Conservation (phyloP, 2,888 invertebrate genomes). For the Eucriotettix oculatus region DNA sequence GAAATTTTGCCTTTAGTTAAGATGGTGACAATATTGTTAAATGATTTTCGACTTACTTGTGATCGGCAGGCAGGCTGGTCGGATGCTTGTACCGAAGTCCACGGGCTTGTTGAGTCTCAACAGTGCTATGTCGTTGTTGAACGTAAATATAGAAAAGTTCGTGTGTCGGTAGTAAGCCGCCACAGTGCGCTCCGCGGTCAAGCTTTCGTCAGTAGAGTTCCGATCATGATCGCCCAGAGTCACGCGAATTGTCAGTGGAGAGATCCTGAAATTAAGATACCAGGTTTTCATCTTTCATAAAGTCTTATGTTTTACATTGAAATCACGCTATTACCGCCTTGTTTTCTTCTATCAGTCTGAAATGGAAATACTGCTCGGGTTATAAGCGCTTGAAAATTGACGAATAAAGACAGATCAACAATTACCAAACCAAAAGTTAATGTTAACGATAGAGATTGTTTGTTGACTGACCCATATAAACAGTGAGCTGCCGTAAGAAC, state of each 20-base stretch:
- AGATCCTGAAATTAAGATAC: conserved; percentile 26
- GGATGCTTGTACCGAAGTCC: conserved; percentile 40
- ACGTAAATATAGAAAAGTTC: conserved; percentile 48
- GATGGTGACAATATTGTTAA: background rate
- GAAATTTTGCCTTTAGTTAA: background rate
- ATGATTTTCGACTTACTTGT: conserved; percentile 21
- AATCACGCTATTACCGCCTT: too few species aligned
- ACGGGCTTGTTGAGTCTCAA: conserved; percentile 47
- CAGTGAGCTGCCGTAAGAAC: too few species aligned
- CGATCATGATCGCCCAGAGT: conserved; percentile 41
- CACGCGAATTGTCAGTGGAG: conserved; percentile 32
- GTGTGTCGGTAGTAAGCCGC: conserved; percentile 38
- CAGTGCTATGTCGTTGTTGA: conserved; percentile 63
- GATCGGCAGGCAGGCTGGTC: conserved; percentile 54
- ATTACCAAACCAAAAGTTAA: too few species aligned
- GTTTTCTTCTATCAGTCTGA: too few species aligned
- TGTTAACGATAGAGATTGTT: too few species aligned
- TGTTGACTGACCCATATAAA: too few species aligned
- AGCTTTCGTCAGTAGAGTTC: conserved; percentile 14
- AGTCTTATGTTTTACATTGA: too few species aligned
- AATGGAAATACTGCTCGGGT: too few species aligned
- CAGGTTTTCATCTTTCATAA: too few species aligned
- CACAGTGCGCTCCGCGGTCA: conserved; percentile 20
- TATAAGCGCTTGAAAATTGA: too few species aligned
- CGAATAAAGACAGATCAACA: too few species aligned